A percentile compares a stretch with the other conserved stretches of the same genome.
phyloP scores from a whole-genome alignment of 2,888 invertebrate genomes.

The Cetonia aurata region DNA sequence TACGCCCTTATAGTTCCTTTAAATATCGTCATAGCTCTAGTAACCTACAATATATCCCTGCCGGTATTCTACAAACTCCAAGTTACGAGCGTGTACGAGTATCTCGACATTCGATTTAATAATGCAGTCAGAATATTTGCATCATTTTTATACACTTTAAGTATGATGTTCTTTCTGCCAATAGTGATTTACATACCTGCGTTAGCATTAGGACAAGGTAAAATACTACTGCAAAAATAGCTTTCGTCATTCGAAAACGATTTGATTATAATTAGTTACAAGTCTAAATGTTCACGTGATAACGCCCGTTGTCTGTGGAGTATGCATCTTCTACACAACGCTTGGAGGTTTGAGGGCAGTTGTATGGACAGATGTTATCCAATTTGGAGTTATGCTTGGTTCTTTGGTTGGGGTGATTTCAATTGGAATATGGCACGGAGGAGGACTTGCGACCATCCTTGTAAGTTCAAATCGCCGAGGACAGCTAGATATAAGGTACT shows the following conservation, averaged over 20 bases:
- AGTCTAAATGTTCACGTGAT: conserved; percentile 73
- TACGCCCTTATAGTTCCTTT: conserved; percentile 69
- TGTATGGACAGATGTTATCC: conserved; percentile 75
- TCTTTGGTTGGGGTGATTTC: conserved; percentile 70
- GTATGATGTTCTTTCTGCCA: conserved; percentile 73
- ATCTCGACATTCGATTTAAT: conserved; percentile 75
- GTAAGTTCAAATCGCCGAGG: conserved; percentile 70
- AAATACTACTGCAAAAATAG: conserved; percentile 47
- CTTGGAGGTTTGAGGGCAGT: conserved; percentile 78
- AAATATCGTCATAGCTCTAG: conserved; percentile 58
- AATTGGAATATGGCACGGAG: conserved; percentile 70
- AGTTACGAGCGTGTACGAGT: conserved; percentile 78
- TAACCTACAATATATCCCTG: conserved; percentile 56
- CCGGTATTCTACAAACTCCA: conserved; percentile 73
- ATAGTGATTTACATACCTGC: conserved; percentile 80
- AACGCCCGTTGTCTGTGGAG: conserved; percentile 75
- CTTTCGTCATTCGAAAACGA: no score
- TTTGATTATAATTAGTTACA: no score
- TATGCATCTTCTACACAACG: conserved; percentile 83
- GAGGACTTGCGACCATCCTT: conserved; percentile 72
- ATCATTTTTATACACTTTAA: conserved; percentile 72
- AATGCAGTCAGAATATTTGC: conserved; percentile 72
- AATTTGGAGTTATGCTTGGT: conserved; percentile 71
- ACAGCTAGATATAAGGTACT: conserved; percentile 67
- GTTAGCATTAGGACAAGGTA: conserved; percentile 78